Evolutionary conservation across 2,888 invertebrate genomes (phyloP).

Genomic region (Sesia apiformis): DNA sequence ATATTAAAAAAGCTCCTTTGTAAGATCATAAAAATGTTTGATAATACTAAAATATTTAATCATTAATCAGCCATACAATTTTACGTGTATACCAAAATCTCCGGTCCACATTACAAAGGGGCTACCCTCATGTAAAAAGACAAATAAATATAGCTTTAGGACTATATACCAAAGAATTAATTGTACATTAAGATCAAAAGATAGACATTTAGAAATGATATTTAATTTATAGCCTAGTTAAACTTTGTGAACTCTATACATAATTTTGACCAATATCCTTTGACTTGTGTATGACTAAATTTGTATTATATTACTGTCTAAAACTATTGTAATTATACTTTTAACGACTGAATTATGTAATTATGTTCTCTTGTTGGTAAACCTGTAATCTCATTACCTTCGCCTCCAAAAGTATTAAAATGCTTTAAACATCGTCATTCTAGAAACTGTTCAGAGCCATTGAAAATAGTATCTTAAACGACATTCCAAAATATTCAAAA

Average conservation of each 20-base stretch:
- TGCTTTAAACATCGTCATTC: slow-evolving; percentile 49
- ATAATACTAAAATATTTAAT: too few relatives aligned
- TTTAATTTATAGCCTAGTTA: slow-evolving; percentile 63
- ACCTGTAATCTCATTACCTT: slow-evolving; percentile 17
- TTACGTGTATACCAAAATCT: background rate
- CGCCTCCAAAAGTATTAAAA: slow-evolving; percentile 30
- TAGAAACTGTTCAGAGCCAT: slow-evolving; percentile 56
- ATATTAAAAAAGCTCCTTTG: too few relatives aligned
- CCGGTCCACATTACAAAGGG: slow-evolving; percentile 35
- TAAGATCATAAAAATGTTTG: too few relatives aligned
- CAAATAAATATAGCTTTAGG: slow-evolving; percentile 63
- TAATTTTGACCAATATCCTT: slow-evolving; percentile 54
- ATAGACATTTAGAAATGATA: slow-evolving; percentile 47
- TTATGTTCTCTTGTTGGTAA: slow-evolving; percentile 12
- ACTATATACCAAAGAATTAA: slow-evolving; percentile 71
- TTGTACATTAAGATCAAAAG: slow-evolving; percentile 63
- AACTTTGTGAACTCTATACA: slow-evolving; percentile 54
- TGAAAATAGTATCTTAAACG: slow-evolving; percentile 66
- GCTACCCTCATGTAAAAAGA: slow-evolving; percentile 51
- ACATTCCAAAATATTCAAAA: slow-evolving; percentile 68
- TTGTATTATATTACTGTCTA: slow-evolving; percentile 17
- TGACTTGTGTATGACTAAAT: slow-evolving; percentile 25
- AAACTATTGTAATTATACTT: slow-evolving; percentile 9
- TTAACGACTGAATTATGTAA: slow-evolving; percentile 10
- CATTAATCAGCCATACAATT: too few relatives aligned